Conservation (phyloP, 2,888 invertebrate species). For the Lypha dubia region DNA sequence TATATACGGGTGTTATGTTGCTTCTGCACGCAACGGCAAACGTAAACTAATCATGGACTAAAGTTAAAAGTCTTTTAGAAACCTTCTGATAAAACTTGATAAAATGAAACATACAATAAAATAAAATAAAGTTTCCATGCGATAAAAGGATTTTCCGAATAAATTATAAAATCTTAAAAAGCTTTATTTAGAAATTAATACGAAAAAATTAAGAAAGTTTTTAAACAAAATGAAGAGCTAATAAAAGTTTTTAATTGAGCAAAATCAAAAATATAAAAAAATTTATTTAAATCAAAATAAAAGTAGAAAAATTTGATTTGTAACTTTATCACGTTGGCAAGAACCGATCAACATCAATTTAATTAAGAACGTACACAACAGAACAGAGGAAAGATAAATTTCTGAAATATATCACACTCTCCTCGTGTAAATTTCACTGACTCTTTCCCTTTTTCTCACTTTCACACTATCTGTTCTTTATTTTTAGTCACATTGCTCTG, state of each 20-base stretch:
- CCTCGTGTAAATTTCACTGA: no score
- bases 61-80: slow-evolving; percentile 38
- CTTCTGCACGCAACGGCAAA: slow-evolving; percentile 19
- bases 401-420: no score
- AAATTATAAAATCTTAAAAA: not conserved
- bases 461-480: no score
- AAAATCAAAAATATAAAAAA: not conserved
- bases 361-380: no score
- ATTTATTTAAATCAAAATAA: not conserved
- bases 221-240: not conserved
- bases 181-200: not conserved
- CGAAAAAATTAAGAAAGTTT: not conserved
- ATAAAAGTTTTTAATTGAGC: not conserved
- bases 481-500: no score
- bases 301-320: no score
- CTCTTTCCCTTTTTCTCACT: no score
- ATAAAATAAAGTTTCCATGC: not conserved
- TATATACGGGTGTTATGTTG: not conserved
- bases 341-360: no score
- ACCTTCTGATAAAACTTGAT: slow-evolving; percentile 23
- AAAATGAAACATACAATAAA: slow-evolving; percentile 15
- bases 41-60: not conserved
- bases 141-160: slow-evolving; percentile 11
- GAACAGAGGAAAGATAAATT: no score
- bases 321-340: no score